Conservation (phyloP, 1,140 invertebrate genomes). For the Cephus cinctus region DNA sequence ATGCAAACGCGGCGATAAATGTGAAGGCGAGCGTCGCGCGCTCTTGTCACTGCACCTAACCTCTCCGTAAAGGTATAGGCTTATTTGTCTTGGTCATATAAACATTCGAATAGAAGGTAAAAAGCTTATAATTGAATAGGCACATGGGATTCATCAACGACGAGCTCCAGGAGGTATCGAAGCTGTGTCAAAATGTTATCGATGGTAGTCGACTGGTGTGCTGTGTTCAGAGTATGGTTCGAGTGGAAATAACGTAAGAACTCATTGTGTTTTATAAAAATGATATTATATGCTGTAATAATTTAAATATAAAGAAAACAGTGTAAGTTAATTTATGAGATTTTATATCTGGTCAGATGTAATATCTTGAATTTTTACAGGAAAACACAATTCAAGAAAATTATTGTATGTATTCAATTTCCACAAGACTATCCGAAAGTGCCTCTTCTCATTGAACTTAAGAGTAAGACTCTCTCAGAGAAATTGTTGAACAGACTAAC, state of each 20-base stretch:
- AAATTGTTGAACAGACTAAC: conserved; percentile 66
- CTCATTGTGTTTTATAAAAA: conserved; percentile 4
- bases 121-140: too few species aligned
- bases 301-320: too few species aligned
- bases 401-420: conserved; percentile 69
- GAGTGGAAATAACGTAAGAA: conserved; percentile 67
- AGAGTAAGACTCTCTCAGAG: conserved; percentile 68
- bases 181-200: conserved; percentile 63
- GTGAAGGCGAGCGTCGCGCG: too few species aligned
- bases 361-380: conserved; percentile 40
- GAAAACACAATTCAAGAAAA: conserved; percentile 61
- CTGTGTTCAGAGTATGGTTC: conserved; percentile 65
- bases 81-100: too few species aligned
- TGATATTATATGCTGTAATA: conserved; percentile 1
- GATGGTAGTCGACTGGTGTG: conserved; percentile 65
- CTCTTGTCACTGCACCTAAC: too few species aligned
- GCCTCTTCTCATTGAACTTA: conserved; percentile 68
- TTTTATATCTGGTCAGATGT: neutral
- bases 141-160: conserved; percentile 65
- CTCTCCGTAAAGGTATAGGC: too few species aligned
- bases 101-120: too few species aligned
- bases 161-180: conserved; percentile 65
- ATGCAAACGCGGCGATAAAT: too few species aligned
- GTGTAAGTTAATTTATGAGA: neutral
- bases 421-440: conserved; percentile 61